Percentiles rank a stretch among this genome's conserved stretches.
Conservation (phyloP, 2,113 vertebrate genomes). For the Micromys minutus region DNA sequence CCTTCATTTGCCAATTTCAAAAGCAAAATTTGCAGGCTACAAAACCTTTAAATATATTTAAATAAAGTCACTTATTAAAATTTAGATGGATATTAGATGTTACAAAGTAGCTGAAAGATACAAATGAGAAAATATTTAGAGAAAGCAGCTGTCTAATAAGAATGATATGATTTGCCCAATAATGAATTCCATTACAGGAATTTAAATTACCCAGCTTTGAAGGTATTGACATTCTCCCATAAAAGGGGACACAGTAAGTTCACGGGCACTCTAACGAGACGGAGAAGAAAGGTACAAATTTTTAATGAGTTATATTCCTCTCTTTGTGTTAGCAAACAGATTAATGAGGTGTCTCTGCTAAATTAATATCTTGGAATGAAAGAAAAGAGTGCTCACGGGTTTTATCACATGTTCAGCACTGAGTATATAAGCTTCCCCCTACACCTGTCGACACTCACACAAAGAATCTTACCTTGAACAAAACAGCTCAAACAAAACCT, state of each 20-base stretch:
- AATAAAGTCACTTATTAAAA: neutral
- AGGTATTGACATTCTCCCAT: neutral
- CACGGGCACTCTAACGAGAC: neutral
- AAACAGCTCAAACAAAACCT: neutral
- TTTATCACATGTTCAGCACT: neutral
- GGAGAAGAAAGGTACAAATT: neutral
- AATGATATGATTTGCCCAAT: neutral
- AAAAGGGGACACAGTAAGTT: neutral
- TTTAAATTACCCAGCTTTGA: slow-evolving; percentile 3
- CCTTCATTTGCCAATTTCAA: neutral
- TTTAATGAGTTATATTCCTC: slow-evolving; percentile 30
- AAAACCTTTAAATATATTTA: neutral
- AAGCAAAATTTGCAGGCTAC: neutral
- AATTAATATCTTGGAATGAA: neutral
- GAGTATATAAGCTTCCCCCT: neutral
- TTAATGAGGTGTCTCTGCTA: neutral
- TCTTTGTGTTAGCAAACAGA: neutral
- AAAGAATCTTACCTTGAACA: neutral
- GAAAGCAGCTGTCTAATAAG: neutral
- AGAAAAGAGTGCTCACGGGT: neutral
- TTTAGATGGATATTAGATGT: neutral
- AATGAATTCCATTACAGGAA: neutral
- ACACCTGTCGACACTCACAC: neutral
- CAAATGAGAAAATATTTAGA: neutral
- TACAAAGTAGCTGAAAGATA: neutral